Base-by-base conservation (phyloP, 2,888 invertebrate species). In the Aphodius sticticus region DNA sequence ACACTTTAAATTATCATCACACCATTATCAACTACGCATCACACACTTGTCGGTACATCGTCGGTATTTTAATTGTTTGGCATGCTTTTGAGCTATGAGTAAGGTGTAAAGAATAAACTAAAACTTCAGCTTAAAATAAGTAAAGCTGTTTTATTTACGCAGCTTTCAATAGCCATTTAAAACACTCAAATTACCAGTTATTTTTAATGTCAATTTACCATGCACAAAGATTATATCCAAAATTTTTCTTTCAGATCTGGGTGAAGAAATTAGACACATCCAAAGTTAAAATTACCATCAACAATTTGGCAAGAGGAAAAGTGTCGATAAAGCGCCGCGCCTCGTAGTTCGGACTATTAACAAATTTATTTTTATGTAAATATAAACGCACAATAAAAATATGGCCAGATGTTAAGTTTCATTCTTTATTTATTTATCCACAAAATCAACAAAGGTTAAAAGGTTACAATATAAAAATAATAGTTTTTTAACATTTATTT, bases 251-350 rank as follows among this genome's bases (percentile, higher is more conserved):
- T 1, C 90, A 97, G 96, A 94, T 98, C 86, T 97, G 96, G 94
- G 96, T 98, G 75, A 96, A 97, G 87, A 97, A 97, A 88, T 92
- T 94, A 7, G 96, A 96, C 86, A 93, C 93, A 81, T 94, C 93
- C 82, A 95, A 97, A 89, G 93, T 97, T 16, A 92, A 95, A 88
- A 96, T 98, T 87, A 96, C 94, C 87, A 92, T 96, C 85, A 93
- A 95, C 1, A 96, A 97, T 87, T 89, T 98, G 84, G 94, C 95
- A 82, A 94, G 96, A 84, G 97, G 97, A 16, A 97, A 97, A 91
- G 94, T 96, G 87, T 94, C 95, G 26, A 94, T 98, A 85, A 96
- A 97, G 87, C 91, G 97, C 84, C 92, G 97, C 84, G 96, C 96
- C 15, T 94, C 95, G 72, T 96, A 92, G 88, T 75, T 37, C 14